Evolutionary conservation across 2,888 invertebrate genomes (phyloP).

Genomic region (Apantesis nais): DNA sequence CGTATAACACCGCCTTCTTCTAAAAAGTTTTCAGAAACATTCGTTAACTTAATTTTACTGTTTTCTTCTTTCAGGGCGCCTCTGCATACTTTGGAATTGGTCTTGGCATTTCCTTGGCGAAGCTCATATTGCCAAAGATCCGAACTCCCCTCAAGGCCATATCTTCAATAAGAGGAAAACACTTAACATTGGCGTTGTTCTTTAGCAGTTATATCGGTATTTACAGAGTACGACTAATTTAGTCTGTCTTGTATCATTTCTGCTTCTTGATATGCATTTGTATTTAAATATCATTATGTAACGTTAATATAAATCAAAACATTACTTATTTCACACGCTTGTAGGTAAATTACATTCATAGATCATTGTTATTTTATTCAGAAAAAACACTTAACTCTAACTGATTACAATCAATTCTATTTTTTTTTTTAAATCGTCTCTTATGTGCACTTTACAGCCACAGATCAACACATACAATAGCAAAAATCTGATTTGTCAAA

Average conservation of each 20-base stretch:
- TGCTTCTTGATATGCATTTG: not conserved
- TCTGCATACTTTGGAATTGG: constrained; percentile 72
- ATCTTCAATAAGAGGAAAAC: constrained; percentile 64
- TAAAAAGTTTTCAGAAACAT: not conserved
- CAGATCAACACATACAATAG: no score
- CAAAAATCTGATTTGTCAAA: no score
- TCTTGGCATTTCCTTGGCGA: constrained; percentile 67
- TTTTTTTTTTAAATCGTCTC: no score
- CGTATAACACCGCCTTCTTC: not conserved
- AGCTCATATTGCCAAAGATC: constrained; percentile 67
- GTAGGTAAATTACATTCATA: no score
- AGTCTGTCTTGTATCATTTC: constrained; percentile 23
- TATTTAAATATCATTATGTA: not conserved
- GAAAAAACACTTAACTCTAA: no score
- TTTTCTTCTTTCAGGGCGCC: constrained; percentile 67
- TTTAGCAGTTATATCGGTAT: constrained; percentile 83
- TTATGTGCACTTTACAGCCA: no score
- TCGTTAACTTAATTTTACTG: not conserved
- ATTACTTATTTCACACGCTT: not conserved
- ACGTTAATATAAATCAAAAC: not conserved
- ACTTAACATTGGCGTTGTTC: constrained; percentile 76
- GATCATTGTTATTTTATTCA: no score
- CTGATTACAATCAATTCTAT: no score
- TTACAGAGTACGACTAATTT: constrained; percentile 80
- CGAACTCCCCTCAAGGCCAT: constrained; percentile 68